Conservation (phyloP, 2,888 invertebrate species). For the Griposia aprilina region DNA sequence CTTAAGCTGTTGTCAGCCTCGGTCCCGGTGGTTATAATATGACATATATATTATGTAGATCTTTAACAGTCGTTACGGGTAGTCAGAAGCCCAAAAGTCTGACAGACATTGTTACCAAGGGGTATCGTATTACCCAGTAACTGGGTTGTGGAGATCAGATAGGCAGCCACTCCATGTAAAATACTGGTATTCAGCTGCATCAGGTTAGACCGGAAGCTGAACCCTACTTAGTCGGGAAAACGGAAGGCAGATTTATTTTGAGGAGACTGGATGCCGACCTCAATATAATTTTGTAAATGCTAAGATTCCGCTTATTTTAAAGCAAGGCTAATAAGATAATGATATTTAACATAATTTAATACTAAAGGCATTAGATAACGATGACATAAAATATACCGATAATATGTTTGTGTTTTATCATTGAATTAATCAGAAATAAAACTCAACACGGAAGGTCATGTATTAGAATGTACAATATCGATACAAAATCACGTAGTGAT, state of each 20-base stretch:
- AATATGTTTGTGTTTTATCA: not conserved
- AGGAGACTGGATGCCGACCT: not conserved
- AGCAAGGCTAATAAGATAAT: not conserved
- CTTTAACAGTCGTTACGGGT: not conserved
- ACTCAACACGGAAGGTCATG: slow-evolving; percentile 6
- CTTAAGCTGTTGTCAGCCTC: too few species aligned
- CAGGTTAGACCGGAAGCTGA: not conserved
- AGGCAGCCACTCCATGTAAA: not conserved
- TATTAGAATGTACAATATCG: not conserved
- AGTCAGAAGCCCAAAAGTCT: not conserved
- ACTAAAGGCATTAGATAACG: too few species aligned
- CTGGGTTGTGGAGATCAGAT: not conserved
- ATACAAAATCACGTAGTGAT: slow-evolving; percentile 29
- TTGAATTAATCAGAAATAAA: slow-evolving; percentile 2
- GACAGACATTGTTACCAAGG: not conserved
- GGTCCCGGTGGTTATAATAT: too few species aligned
- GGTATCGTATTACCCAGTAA: not conserved
- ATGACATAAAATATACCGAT: not conserved
- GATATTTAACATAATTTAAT: not conserved
- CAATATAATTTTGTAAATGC: not conserved
- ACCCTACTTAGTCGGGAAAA: not conserved
- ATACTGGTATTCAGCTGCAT: not conserved
- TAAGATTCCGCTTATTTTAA: not conserved
- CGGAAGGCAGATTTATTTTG: not conserved
- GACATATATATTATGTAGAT: too few species aligned